Evolutionary conservation across 1,140 invertebrate species (phyloP).

Genomic region (Drosophila bipectinata): DNA sequence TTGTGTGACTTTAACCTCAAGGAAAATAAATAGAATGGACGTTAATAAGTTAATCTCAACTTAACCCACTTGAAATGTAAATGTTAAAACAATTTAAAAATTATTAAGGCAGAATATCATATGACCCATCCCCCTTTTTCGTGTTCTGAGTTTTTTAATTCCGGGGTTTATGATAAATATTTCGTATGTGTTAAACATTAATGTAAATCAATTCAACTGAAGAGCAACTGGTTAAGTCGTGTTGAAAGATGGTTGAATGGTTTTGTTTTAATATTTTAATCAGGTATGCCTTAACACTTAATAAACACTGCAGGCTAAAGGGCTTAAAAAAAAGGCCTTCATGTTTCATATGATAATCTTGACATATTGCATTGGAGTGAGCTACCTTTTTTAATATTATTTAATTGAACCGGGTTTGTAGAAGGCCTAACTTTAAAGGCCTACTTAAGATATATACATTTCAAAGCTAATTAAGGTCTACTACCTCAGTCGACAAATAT

Average conservation of each 20-base stretch:
- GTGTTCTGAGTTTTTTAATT: background rate
- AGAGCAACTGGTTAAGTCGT: background rate
- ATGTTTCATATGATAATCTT: background rate
- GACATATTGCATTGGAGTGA: background rate
- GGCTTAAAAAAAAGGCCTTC: background rate
- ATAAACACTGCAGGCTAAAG: background rate
- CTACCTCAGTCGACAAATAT: background rate
- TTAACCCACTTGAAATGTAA: background rate
- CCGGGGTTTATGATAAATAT: background rate
- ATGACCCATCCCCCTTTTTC: background rate
- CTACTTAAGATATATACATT: background rate
- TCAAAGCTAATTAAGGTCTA: background rate
- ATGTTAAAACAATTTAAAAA: background rate
- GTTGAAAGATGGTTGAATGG: background rate
- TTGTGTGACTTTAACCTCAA: conserved; percentile 13
- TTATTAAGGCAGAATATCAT: background rate
- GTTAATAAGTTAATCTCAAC: background rate
- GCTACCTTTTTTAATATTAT: too few species aligned
- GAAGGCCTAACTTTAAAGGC: too few species aligned
- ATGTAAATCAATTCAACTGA: background rate
- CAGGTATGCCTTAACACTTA: background rate
- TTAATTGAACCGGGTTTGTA: too few species aligned
- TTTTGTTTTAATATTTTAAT: background rate
- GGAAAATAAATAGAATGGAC: background rate
- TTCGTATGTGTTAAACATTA: background rate